Evolutionary conservation across 2,888 invertebrate genomes (phyloP).

Genomic region (Agrypnus murinus): DNA sequence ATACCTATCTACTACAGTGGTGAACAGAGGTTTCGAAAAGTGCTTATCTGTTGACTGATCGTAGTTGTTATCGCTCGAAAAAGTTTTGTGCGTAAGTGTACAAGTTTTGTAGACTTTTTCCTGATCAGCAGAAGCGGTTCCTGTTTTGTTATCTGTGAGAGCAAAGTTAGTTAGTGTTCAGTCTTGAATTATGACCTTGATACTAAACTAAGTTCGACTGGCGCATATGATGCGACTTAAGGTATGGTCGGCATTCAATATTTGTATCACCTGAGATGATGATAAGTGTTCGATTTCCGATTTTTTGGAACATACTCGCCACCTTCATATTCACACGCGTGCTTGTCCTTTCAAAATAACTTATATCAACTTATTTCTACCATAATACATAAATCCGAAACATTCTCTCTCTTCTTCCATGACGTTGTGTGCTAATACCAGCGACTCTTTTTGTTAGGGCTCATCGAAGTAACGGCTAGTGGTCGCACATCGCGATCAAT

Average conservation of each 20-base stretch:
- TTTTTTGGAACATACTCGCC: conserved; percentile 16
- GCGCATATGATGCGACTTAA: conserved; percentile 56
- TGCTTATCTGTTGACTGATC: not conserved
- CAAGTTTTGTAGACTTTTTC: not conserved
- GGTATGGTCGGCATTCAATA: conserved; percentile 54
- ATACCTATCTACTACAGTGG: not conserved
- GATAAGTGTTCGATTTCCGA: conserved; percentile 10
- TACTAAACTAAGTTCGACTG: conserved; percentile 54
- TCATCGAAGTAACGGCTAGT: conserved; percentile 55
- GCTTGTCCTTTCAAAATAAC: not conserved
- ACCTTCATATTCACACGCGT: not conserved
- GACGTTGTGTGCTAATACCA: conserved; percentile 43
- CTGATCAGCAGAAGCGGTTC: conserved; percentile 7
- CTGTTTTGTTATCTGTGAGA: conserved; percentile 32
- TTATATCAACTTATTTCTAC: not conserved
- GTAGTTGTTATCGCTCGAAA: not conserved
- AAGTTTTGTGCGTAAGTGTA: not conserved
- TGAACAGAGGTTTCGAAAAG: not conserved
- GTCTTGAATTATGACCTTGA: conserved; percentile 55
- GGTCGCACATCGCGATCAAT: conserved; percentile 43
- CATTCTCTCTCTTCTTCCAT: conserved; percentile 1
- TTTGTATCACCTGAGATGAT: conserved; percentile 33
- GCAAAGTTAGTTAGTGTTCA: conserved; percentile 30
- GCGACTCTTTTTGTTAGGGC: conserved; percentile 55
- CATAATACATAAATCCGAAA: conserved; percentile 5